Percentiles rank a stretch among this genome's conserved stretches.
Conservation (phyloP, 2,113 vertebrate genomes). For the Acrocephalus arundinaceus region DNA sequence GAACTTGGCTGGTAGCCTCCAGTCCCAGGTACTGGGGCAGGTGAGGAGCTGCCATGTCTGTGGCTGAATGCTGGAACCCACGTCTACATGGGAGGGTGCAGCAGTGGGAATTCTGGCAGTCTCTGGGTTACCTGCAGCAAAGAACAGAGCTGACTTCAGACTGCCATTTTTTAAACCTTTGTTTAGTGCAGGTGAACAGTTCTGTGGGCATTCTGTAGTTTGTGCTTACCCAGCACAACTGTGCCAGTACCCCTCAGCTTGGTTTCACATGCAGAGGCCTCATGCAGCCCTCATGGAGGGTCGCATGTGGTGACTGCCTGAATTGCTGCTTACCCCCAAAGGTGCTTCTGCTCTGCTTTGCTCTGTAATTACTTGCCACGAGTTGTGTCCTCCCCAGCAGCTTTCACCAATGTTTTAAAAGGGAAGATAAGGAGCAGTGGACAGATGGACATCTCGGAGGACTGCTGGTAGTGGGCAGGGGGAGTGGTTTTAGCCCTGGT, state of each 20-base stretch:
- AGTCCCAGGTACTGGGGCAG: background rate
- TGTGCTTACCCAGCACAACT: background rate
- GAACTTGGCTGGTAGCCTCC: background rate
- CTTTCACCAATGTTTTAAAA: background rate
- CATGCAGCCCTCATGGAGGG: background rate
- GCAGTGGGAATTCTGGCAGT: background rate
- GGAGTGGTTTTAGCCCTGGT: background rate
- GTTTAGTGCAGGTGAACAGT: background rate
- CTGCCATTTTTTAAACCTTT: background rate
- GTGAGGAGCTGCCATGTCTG: rapidly evolving
- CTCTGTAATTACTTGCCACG: background rate
- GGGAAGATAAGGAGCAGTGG: background rate
- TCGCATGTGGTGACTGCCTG: background rate
- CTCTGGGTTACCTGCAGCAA: background rate
- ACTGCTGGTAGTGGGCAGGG: background rate
- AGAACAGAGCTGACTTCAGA: rapidly evolving
- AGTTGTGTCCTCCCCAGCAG: background rate
- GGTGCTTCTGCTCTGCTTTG: background rate
- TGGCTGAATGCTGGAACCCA: background rate
- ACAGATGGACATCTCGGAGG: background rate
- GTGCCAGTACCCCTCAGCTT: background rate
- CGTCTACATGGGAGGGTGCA: background rate
- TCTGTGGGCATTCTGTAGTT: background rate
- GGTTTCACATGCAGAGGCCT: background rate
- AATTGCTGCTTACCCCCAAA: background rate